phyloP scores from a whole-genome alignment of 2,888 invertebrate species.

The Mechanitis messenoides region DNA sequence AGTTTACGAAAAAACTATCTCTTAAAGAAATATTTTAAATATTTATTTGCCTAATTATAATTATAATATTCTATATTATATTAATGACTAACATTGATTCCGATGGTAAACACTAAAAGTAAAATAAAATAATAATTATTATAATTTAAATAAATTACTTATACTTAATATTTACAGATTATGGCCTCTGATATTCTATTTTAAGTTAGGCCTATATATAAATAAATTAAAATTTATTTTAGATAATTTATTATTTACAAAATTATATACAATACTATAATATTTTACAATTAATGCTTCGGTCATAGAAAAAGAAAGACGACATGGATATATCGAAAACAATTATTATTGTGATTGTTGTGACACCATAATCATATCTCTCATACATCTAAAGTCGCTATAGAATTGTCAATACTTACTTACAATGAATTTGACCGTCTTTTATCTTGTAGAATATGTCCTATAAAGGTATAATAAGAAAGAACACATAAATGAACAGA shows the following conservation, averaged over 20 bases:
- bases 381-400: neutral
- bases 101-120: too few relatives aligned
- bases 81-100: too few relatives aligned
- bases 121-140: neutral
- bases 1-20: too few relatives aligned
- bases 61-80: too few relatives aligned
- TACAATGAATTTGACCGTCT: neutral
- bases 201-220: neutral
- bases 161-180: constrained; percentile 2
- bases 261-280: constrained; percentile 3
- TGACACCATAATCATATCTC: neutral
- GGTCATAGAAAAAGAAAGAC: neutral
- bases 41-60: too few relatives aligned
- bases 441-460: neutral
- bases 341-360: too few relatives aligned
- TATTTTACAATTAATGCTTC: constrained; percentile 1
- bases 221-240: neutral
- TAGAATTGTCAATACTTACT: neutral
- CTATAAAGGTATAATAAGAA: constrained; percentile 3
- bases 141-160: neutral
- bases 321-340: neutral
- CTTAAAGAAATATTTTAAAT: too few relatives aligned
- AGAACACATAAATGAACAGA: constrained; percentile 5
- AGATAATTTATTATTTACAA: neutral
- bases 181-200: constrained; percentile 4